These are phyloP conservation scores for Rousettus leschenaultii DNA, from an alignment of 2,113 vertebrate genomes.

Conservation along the genomic window DNA sequence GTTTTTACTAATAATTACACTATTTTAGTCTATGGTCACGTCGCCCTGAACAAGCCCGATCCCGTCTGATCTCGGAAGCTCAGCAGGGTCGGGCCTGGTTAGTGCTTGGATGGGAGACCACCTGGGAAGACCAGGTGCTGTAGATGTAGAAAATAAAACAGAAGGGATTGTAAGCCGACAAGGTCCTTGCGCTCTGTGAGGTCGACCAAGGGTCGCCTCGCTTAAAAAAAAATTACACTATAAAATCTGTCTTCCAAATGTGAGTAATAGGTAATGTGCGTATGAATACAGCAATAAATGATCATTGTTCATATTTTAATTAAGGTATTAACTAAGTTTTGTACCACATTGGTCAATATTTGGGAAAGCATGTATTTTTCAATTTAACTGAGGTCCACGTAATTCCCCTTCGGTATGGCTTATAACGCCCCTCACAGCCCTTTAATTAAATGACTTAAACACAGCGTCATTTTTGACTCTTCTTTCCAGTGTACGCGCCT, in stretches of 20 bases:
- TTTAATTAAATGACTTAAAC: neutral
- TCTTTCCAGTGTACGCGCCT: neutral
- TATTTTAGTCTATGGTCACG: neutral
- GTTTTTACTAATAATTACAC: neutral
- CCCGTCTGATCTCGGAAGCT: no score
- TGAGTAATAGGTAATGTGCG: neutral
- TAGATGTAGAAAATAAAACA: no score
- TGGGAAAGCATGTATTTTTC: neutral
- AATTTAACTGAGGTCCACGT: neutral
- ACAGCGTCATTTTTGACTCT: neutral
- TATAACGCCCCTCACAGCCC: neutral
- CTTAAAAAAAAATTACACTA: no score
- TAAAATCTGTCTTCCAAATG: neutral
- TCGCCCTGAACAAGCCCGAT: no score
- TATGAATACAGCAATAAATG: neutral
- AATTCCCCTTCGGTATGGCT: neutral
- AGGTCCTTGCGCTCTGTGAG: no score
- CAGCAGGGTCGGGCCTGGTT: no score
- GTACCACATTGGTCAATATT: neutral
- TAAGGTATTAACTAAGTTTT: neutral
- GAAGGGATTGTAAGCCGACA: no score
- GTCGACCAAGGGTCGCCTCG: no score
- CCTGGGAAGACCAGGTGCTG: no score
- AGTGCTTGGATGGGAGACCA: no score
- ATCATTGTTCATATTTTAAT: neutral